Evolutionary conservation across 2,888 invertebrate genomes (phyloP), one percentile per base, ranked within the genome.

Genomic region (Drosophila robusta): DNA sequence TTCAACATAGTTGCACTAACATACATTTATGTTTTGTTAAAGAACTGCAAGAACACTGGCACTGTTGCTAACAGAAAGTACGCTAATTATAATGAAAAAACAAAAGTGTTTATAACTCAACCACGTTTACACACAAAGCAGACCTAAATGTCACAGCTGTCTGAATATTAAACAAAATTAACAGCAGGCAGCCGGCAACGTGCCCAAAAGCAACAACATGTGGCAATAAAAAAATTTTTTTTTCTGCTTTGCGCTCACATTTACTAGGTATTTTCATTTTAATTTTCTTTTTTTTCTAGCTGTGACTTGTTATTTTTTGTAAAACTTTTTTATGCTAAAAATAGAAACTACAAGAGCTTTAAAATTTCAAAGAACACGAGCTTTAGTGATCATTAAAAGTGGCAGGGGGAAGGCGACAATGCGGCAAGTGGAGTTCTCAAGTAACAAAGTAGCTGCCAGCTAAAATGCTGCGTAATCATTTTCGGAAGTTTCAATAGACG

Each of bases 381-480:
- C 61, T 60, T 58, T 54, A 45, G 36, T 63, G 73, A 67, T 77
- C 74, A 78, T 56, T 54, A 62, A 50, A 58, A 66, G 46, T 55
- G 18, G 38, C 32, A 22, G 29, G 8, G 12, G 9, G 9, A 14
- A 34, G 7, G 16, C 11, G 44, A 22, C 36, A 46, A 9, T 18
- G 14, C 44, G 47, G 16, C 50, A 39, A 42, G 65, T 44, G 39
- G 49, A 60, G 58, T 57, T 60, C 54, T 68, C 67, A 70, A 73
- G 76, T 73, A 64, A 65, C 58, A 69, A 64, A 76, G 70, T 70
- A 62, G 45, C 70, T 76, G 70, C 67, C 52, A 71, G 69, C 60
- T 55, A 71, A 78, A 85, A 70, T 68, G 83, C 83, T 83, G 78
- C 83, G 88, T 88, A 88, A 88, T 88, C 83, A 83, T 70, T 88